phyloP scores from a whole-genome alignment of 2,797 vertebrate genomes.

The Columba guinea region DNA sequence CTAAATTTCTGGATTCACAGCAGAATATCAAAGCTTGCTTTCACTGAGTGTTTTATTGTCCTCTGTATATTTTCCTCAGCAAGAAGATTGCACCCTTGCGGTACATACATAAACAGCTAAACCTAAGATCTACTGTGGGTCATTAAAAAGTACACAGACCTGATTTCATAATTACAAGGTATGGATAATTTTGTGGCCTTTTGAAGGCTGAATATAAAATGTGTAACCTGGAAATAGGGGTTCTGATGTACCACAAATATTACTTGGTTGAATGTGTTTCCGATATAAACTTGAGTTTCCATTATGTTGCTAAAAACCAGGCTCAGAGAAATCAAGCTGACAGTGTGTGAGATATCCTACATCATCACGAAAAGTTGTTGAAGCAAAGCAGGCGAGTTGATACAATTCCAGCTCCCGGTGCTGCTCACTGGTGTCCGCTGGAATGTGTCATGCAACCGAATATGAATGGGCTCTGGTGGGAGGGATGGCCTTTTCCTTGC shows the following conservation, averaged over 20 bases:
- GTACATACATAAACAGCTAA: not conserved
- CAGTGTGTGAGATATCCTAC: not conserved
- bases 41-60: not conserved
- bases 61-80: not conserved
- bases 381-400: not conserved
- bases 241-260: not conserved
- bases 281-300: not conserved
- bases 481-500: slow-evolving; percentile 53
- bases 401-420: not conserved
- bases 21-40: not conserved
- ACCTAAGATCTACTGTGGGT: not conserved
- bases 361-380: not conserved
- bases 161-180: not conserved
- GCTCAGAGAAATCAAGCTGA: not conserved
- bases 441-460: not conserved
- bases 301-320: not conserved
- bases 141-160: not conserved
- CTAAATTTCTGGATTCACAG: not conserved
- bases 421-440: not conserved
- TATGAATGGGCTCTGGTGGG: not conserved
- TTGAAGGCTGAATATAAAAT: not conserved
- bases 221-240: not conserved
- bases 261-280: not conserved
- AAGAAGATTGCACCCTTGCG: not conserved
- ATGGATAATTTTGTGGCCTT: not conserved